A percentile compares a stretch with the other conserved stretches of the same genome.
These are phyloP conservation scores for Dufourea novaeangliae DNA, from an alignment of 1,140 invertebrate species.

Conservation along the genomic window DNA sequence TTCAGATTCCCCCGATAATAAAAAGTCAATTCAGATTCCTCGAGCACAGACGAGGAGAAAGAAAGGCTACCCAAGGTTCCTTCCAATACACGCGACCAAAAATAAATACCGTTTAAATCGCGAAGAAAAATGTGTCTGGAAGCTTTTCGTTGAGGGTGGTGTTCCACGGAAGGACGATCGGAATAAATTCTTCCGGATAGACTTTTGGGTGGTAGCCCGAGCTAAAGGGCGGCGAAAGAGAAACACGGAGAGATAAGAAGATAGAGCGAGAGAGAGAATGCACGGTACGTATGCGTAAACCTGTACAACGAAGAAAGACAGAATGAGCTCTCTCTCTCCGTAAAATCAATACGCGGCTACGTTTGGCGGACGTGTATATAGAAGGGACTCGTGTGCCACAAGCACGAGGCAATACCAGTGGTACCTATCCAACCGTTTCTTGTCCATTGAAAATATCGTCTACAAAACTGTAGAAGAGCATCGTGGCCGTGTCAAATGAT, in stretches of 20 bases:
- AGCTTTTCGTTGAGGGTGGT: background rate
- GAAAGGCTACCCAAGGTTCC: background rate
- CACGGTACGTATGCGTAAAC: conserved; percentile 25
- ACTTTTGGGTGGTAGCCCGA: conserved; percentile 26
- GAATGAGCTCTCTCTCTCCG: conserved; percentile 40
- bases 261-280: conserved; percentile 42
- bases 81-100: background rate
- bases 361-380: conserved; percentile 63
- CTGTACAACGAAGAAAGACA: conserved; percentile 33
- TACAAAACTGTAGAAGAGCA: no score
- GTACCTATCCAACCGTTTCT: conserved; percentile 44
- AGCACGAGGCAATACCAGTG: conserved; percentile 52
- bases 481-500: no score
- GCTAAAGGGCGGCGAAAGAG: conserved; percentile 56
- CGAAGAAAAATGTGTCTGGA: conserved; percentile 7
- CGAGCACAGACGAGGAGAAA: background rate
- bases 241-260: conserved; percentile 19
- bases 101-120: background rate
- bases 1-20: background rate
- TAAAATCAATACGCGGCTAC: conserved; percentile 67
- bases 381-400: conserved; percentile 47
- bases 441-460: background rate
- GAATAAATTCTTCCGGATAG: conserved; percentile 23
- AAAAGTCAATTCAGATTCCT: conserved; percentile 13
- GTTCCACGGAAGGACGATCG: background rate